A percentile compares a stretch with the other conserved stretches of the same genome.
phyloP scores from a whole-genome alignment of 2,113 vertebrate genomes.

The Himantopus leucocephalus region DNA sequence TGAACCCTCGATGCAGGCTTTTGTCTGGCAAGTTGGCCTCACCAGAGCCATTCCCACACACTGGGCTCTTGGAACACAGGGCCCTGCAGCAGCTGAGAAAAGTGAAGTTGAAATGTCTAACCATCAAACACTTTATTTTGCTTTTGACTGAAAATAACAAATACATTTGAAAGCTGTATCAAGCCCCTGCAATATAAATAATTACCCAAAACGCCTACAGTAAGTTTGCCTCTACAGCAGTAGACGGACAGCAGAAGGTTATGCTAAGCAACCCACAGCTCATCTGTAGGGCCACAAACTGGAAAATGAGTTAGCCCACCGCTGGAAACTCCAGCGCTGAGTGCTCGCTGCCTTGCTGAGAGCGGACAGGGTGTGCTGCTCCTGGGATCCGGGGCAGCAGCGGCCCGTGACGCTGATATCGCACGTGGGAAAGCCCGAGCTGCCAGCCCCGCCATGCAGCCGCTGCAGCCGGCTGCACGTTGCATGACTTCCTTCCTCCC shows the following conservation, averaged over 20 bases:
- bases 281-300: neutral
- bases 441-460: neutral
- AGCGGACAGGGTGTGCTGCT: rapidly evolving
- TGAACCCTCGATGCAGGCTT: neutral
- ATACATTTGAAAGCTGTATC: neutral
- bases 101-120: neutral
- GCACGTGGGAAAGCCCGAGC: rapidly evolving
- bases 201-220: neutral
- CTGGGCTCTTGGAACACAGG: neutral
- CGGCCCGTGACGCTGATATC: rapidly evolving
- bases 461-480: no score
- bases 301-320: neutral
- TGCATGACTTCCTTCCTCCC: neutral
- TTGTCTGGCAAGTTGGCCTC: neutral
- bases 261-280: neutral
- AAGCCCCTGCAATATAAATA: neutral
- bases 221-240: neutral
- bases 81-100: neutral
- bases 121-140: neutral
- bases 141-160: neutral
- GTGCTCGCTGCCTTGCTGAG: neutral
- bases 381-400: rapidly evolving
- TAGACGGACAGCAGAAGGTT: rapidly evolving
- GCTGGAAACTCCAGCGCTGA: neutral
- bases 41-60: neutral